Conservation (phyloP, 2,797 vertebrate species). For the Etheostoma nigrum region DNA sequence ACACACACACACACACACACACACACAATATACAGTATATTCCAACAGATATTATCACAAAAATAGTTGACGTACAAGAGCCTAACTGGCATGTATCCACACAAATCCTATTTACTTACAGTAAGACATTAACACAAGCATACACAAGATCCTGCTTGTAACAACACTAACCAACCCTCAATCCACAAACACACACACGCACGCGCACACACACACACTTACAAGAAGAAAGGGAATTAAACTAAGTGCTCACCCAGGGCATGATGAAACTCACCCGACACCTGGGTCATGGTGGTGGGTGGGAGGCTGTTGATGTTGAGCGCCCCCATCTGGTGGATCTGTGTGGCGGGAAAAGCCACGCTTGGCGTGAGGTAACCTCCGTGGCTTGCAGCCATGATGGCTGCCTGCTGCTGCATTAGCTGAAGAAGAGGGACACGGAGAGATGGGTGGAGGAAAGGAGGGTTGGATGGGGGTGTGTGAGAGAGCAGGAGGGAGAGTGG, state of each 20-base stretch:
- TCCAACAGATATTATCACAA: conserved; percentile 32
- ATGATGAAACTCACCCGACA: conserved; percentile 90
- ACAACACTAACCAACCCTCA: background rate
- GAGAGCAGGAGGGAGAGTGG: conserved; percentile 28
- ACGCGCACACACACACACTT: conserved; percentile 14
- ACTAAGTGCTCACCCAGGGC: conserved; percentile 83
- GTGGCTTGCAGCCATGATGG: conserved; percentile 95
- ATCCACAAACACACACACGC: conserved; percentile 17
- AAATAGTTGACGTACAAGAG: conserved; percentile 39
- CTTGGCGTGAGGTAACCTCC: conserved; percentile 96
- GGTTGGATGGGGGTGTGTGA: conserved; percentile 33
- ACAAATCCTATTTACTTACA: conserved; percentile 23
- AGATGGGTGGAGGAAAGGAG: conserved; percentile 63
- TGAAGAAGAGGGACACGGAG: conserved; percentile 81
- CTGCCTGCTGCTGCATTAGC: conserved; percentile 99
- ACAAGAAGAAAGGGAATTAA: conserved; percentile 73
- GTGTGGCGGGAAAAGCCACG: conserved; percentile 93
- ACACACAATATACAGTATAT: background rate
- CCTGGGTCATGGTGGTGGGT: conserved; percentile 89
- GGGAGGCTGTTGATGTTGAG: conserved; percentile 97
- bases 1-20: conserved; percentile 22
- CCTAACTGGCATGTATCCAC: background rate
- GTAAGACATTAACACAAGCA: background rate
- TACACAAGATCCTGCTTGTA: background rate
- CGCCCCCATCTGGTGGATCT: conserved; percentile 98